phyloP scores from a whole-genome alignment of 2,113 vertebrate genomes.

The Lampris incognitus region DNA sequence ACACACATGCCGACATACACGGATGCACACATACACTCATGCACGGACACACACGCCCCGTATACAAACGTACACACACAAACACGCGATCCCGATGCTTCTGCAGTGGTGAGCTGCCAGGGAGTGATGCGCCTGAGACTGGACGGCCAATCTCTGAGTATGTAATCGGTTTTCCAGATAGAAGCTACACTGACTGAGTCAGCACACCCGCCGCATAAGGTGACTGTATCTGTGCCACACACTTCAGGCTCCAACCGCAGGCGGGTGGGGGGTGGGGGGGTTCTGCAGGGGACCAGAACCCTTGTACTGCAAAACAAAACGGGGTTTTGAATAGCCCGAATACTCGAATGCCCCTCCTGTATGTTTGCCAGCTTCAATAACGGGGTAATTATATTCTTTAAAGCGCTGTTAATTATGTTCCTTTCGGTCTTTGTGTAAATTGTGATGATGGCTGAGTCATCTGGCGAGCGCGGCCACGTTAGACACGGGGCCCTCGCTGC shows the following conservation, averaged over 20 bases:
- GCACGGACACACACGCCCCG: background rate
- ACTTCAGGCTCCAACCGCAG: constrained; percentile 33
- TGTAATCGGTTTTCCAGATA: constrained; percentile 19
- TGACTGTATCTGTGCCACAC: constrained; percentile 11
- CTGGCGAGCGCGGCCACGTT: constrained; percentile 3
- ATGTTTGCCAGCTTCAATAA: constrained; percentile 34
- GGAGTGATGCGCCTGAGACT: constrained; percentile 18
- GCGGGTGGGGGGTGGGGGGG: constrained; percentile 14
- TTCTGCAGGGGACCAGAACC: background rate
- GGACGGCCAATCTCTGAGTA: constrained; percentile 5
- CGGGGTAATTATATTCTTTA: constrained; percentile 35
- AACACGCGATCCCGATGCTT: background rate
- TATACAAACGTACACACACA: too few species aligned
- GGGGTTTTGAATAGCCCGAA: constrained; percentile 20
- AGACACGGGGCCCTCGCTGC: background rate
- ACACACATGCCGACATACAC: background rate
- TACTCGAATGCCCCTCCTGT: constrained; percentile 2
- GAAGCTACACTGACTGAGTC: constrained; percentile 11
- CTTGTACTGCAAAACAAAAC: background rate
- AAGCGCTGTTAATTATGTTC: too few species aligned
- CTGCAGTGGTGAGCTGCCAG: constrained; percentile 4
- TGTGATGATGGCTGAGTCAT: constrained; percentile 24
- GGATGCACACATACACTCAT: background rate
- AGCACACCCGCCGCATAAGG: background rate
- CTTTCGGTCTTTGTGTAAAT: background rate